These are phyloP conservation scores for Epinephelus awoara DNA, from an alignment of 2,797 vertebrate genomes.

Conservation along the genomic window DNA sequence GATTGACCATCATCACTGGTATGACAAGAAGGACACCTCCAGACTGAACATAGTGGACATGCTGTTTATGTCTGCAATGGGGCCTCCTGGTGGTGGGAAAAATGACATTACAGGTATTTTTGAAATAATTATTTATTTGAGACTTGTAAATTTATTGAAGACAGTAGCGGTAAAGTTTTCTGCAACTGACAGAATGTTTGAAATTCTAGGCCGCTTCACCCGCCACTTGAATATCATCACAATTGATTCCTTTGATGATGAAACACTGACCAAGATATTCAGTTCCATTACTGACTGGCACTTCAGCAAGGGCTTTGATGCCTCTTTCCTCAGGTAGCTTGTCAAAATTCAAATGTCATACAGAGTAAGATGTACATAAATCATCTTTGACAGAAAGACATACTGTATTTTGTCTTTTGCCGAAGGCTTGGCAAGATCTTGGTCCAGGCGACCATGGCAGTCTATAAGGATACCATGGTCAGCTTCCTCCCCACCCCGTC, in stretches of 20 bases:
- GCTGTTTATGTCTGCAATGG: constrained; percentile 93
- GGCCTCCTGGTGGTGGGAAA: constrained; percentile 94
- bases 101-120: constrained; percentile 93
- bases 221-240: constrained; percentile 93
- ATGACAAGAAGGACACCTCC: constrained; percentile 93
- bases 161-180: neutral
- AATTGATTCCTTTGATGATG: constrained; percentile 92
- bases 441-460: constrained; percentile 92
- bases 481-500: constrained; percentile 95
- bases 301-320: constrained; percentile 92
- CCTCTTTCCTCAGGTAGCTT: constrained; percentile 88
- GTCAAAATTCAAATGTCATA: neutral
- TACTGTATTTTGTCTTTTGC: neutral
- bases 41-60: constrained; percentile 88
- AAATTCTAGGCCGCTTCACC: constrained; percentile 90
- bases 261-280: constrained; percentile 93
- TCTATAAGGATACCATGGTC: constrained; percentile 91
- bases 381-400: neutral
- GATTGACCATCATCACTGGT: constrained; percentile 95
- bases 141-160: neutral
- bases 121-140: neutral
- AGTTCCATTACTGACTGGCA: constrained; percentile 93
- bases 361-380: neutral
- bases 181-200: constrained; percentile 33
- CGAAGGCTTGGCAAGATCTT: constrained; percentile 90